A percentile compares a stretch with the other conserved stretches of the same genome.
phyloP scores from a whole-genome alignment of 2,113 vertebrate genomes.

The Crotalus viridis region DNA sequence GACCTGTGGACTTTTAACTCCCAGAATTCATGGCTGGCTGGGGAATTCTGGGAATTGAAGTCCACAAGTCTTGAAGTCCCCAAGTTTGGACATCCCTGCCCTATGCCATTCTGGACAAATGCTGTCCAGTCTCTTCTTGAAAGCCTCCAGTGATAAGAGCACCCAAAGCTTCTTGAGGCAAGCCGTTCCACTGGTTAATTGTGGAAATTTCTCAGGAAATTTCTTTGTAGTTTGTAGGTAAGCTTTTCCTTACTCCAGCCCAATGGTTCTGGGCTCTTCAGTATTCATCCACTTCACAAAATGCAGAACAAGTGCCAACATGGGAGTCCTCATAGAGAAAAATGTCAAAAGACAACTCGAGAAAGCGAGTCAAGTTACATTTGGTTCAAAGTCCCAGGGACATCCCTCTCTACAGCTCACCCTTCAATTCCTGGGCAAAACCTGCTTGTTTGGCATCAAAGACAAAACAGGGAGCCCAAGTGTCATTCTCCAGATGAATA shows the following conservation, averaged over 20 bases:
- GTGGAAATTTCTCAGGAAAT: neutral
- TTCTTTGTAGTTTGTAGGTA: neutral
- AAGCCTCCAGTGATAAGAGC: neutral
- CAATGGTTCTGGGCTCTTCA: fast-evolving
- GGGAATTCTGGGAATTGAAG: too few species aligned
- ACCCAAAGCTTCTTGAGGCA: neutral
- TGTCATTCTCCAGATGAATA: neutral
- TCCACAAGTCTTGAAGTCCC: too few species aligned
- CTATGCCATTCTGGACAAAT: neutral
- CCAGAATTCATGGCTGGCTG: too few species aligned
- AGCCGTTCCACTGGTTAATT: neutral
- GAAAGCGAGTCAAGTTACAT: neutral
- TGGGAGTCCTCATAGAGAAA: neutral
- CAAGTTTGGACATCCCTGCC: neutral
- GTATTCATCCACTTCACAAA: neutral
- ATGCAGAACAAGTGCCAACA: neutral
- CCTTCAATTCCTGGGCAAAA: neutral
- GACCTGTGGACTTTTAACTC: too few species aligned
- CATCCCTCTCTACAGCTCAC: neutral
- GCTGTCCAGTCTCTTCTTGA: neutral
- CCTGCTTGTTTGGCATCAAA: neutral
- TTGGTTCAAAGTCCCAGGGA: too few species aligned
- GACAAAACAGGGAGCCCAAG: neutral
- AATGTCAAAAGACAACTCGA: neutral
- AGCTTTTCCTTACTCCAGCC: neutral